Percentiles rank a stretch among this genome's conserved stretches.
phyloP scores from a whole-genome alignment of 2,113 vertebrate species.

The Henicopernis longicauda region DNA sequence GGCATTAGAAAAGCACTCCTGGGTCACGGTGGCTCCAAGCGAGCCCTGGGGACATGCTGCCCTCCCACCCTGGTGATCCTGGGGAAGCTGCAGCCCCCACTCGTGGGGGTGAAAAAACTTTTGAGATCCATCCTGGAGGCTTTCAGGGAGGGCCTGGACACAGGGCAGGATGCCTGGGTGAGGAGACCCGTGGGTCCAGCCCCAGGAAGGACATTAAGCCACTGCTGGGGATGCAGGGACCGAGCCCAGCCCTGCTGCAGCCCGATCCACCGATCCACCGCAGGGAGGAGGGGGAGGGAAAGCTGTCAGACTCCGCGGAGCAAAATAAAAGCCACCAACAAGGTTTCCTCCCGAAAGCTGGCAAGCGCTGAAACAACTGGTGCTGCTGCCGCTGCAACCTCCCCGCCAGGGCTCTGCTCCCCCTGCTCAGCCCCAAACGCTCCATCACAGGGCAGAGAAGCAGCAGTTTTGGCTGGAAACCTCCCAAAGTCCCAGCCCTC shows the following conservation, averaged over 20 bases:
- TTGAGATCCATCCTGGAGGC: background rate
- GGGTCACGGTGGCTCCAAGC: background rate
- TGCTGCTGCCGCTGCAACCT: background rate
- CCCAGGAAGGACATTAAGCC: accelerated
- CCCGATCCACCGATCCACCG: accelerated
- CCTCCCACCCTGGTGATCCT: background rate
- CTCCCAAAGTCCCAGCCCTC: background rate
- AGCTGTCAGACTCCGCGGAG: background rate
- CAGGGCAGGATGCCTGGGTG: background rate
- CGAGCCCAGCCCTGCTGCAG: background rate
- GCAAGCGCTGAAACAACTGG: background rate
- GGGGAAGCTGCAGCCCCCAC: background rate
- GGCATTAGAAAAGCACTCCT: background rate
- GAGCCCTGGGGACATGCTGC: background rate
- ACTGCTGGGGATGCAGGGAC: accelerated
- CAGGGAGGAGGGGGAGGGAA: background rate
- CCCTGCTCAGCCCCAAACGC: accelerated
- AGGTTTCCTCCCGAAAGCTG: background rate
- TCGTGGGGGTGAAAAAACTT: background rate
- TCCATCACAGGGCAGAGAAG: background rate
- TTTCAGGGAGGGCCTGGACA: background rate
- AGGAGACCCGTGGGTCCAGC: accelerated
- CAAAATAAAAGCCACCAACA: background rate
- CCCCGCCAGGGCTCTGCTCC: accelerated
- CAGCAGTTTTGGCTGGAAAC: background rate